Conservation (phyloP, 2,113 vertebrate genomes). For the Okapia johnstoni region DNA sequence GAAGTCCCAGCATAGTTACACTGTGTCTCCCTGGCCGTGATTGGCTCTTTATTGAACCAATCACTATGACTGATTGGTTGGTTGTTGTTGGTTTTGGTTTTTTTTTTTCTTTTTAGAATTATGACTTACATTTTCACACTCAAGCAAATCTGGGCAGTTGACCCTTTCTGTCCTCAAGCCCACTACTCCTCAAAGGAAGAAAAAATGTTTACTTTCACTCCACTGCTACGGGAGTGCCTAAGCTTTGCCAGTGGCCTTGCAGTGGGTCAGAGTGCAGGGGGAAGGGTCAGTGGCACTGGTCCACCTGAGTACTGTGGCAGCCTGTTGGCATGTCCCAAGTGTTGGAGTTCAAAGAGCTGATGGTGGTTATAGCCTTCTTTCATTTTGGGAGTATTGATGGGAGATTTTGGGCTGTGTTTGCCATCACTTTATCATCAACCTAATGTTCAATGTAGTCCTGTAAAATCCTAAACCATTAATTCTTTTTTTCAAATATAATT, state of each 20-base stretch:
- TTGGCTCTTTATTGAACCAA: constrained; percentile 32
- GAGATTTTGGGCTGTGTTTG: not conserved
- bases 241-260: not conserved
- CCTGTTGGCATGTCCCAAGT: not conserved
- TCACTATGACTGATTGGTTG: not conserved
- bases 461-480: constrained; percentile 67
- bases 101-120: not conserved
- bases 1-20: constrained; percentile 21
- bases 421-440: constrained; percentile 74
- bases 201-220: not conserved
- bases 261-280: not conserved
- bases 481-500: not conserved
- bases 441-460: constrained; percentile 90
- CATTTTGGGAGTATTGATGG: not conserved
- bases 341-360: not conserved
- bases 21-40: constrained; percentile 51
- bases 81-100: no score
- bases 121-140: not conserved
- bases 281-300: not conserved
- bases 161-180: rapidly evolving
- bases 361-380: not conserved
- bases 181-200: not conserved
- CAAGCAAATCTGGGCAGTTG: not conserved
- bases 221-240: not conserved
- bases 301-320: not conserved